Base-by-base conservation (phyloP, 2,888 invertebrate genomes). In the Drosophila nr. perissopoda region DNA sequence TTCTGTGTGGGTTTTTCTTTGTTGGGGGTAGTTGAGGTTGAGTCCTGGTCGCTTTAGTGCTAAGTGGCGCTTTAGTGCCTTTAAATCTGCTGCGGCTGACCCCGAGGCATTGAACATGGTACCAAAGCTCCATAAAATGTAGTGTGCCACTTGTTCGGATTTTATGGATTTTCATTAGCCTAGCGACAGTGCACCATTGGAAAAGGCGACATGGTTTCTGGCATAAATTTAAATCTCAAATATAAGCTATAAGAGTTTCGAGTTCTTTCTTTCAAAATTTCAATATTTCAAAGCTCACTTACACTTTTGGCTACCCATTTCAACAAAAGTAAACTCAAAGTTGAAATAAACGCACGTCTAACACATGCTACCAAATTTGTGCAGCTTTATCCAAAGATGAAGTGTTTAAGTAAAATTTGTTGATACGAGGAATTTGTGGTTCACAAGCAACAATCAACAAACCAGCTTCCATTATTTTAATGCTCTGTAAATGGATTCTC, bases 51-150 rank as follows among this genome's bases (percentile, higher is more conserved):
- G 82, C 76, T 85, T 85, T 90, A 88, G 87, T 83, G 81, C 76
- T 85, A 86, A 90, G 85, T 85, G 88, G 65, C 83, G 90, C 85
- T 85, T 85, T 87, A 85, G 90, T 83, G 78, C 86, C 88, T 85
- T 73, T 67, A 89, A 85, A 85, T 85, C 90, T 89, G 86, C 64
- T 74, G 78, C 70, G 57, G 61, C 70, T 79, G 70, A 11, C 58
- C 61, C 72, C 70, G 21, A 53, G 79, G 73, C 73, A 69, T 67
- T 73, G 69, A 78, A 68, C 67, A 21, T 33, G n/a, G 45, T 51
- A 6, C 54, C 45, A 61, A 63, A 72, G 65, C 70, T 72, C 75
- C 79, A 81, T 79, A 75, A 91, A 89, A 84, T 82, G 69, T 71
- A 82, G 82, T 80, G 74, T 71, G 75, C 71, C 73, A 84, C 80